Evolutionary conservation across 1,140 invertebrate genomes (phyloP).

Genomic region (Aricia agestis): DNA sequence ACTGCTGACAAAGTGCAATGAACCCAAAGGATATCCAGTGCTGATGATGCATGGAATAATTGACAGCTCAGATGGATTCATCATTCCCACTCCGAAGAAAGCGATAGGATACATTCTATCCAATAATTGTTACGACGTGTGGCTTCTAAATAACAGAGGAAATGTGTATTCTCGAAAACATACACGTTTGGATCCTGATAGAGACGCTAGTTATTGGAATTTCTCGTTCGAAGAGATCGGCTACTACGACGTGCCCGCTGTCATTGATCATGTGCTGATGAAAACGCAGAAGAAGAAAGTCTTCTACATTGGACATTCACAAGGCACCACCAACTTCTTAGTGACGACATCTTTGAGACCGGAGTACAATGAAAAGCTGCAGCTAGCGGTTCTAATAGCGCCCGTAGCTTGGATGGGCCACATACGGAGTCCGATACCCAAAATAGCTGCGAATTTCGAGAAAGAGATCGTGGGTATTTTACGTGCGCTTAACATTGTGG

Average conservation of each 20-base stretch:
- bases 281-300: neutral
- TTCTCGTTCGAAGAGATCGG: slow-evolving; percentile 26
- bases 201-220: slow-evolving; percentile 17
- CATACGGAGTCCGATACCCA: neutral
- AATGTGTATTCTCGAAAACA: slow-evolving; percentile 23
- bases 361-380: slow-evolving; percentile 22
- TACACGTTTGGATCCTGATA: slow-evolving; percentile 12
- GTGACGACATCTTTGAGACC: slow-evolving; percentile 21
- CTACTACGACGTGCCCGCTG: slow-evolving; percentile 20
- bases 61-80: slow-evolving; percentile 12
- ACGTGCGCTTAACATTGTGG: neutral
- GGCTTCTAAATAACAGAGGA: slow-evolving; percentile 22
- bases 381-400: slow-evolving; percentile 5
- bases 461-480: neutral
- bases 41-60: slow-evolving; percentile 11
- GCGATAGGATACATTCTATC: slow-evolving; percentile 21
- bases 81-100: slow-evolving; percentile 8
- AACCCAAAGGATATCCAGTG: slow-evolving; percentile 8
- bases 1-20: neutral
- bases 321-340: slow-evolving; percentile 24
- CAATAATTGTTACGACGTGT: slow-evolving; percentile 23
- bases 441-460: neutral
- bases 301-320: slow-evolving; percentile 24
- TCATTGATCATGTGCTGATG: slow-evolving; percentile 21
- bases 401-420: slow-evolving; percentile 13